Evolutionary conservation across 2,797 vertebrate species (phyloP), one percentile per base, ranked within the genome.

Genomic region (Phrynocephalus vlangalii): DNA sequence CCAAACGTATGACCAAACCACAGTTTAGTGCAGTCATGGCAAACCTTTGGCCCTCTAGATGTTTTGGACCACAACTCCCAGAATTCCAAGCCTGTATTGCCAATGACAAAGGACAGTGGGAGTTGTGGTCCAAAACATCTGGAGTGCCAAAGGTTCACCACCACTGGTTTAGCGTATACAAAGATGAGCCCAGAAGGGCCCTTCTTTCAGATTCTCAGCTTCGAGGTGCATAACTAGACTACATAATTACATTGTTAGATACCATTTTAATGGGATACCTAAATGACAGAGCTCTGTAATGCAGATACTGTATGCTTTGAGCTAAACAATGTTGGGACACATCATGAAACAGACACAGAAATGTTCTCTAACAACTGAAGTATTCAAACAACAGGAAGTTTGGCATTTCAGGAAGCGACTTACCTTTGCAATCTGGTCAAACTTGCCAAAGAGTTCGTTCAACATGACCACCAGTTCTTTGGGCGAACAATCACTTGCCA

Each of bases 401-500:
- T 56, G 5, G 30, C 20, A 18, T 72, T 13, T 10, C 63, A 56
- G 24, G 18, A 10, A 26, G 6, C 50, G 50, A 89, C 97, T 95
- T 92, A 99, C 99, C 98, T 99, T 99, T 83, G 99, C 99, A 85
- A 99, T 99, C 96, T 99, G 99, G 95, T 99, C 99, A 91, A 99
- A 99, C 93, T 99, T 99, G 15, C 99, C 99, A 77, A 99, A 99
- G 85, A 99, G 96, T 83, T 99, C 98, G 38, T 99, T 99, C 88
- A 99, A 96, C 97, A 99, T 98, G 89, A 99, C 98, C 72, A 99
- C 99, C 15, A 99, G 95, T 87, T 99, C 98, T 91, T 99, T 99
- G 44, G 99, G 99, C 84, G 98, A 99, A 95, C 99, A 99, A 94
- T 99, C 99, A n/a, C 98, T 99, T 94, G 99, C 99, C 95, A 99